Evolutionary conservation across 2,888 invertebrate species (phyloP), one percentile per base, ranked within the genome.

Genomic region (Odontomyia ornata): DNA sequence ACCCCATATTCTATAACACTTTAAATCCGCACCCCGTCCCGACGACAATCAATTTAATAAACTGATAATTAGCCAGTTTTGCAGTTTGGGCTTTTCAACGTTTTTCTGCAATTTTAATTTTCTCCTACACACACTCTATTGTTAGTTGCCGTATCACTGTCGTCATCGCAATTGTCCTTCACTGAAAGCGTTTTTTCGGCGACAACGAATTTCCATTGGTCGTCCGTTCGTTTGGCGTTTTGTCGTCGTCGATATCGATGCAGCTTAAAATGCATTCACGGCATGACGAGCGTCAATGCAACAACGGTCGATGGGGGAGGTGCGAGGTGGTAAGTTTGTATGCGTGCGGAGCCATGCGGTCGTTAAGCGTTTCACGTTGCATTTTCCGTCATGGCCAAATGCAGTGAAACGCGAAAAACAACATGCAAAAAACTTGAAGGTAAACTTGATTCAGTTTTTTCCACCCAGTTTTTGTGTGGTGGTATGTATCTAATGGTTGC

Each of bases 391-490:
- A 78, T 78, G 78, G 77, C 62, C 77, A 78, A 77, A 75, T 77
- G 78, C 77, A 78, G 52, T 72, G 52, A 71, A 75, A 62, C 67
- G 69, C 52, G 52, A 73, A 69, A 69, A 65, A 73, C 72, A 64
- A 75, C 43, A 73, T 23, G 57, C 57, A 73, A 60, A 76, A 57
- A n/a, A 76, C 52, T 36, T 57, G 73, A 77, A 77, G 79, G 77
- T 71, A 77, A 79, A 77, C 79, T 79, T 77, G 77, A 79, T 77
- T 77, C 77, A 76, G 69, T 79, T 79, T 77, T 76, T 78, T 76
- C 69, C 47, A 69, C 64, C 77, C 69, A 69, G 46, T 25, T 47
- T 46, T 69, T 43, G 46, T 47, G 69, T 69, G 47, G 69, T 69
- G 69, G 47, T 69, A 69, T 36, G 36, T 36, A 3, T 47, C 69